These are phyloP conservation scores for Anguilla anguilla DNA, from an alignment of 2,797 vertebrate species.

Conservation along the genomic window DNA sequence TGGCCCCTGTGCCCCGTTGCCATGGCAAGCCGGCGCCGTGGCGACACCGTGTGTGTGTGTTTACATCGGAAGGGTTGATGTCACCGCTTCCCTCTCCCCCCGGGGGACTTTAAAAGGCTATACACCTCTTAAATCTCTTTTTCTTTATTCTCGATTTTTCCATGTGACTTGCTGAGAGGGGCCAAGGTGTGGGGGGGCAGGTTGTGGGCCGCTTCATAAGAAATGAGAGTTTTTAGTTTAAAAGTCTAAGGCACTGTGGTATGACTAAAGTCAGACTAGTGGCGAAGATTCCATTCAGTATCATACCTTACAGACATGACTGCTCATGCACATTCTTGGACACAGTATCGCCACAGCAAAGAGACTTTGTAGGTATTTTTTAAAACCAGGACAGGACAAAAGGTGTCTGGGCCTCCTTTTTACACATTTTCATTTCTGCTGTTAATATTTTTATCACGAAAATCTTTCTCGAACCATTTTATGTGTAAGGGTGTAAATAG, in stretches of 20 bases:
- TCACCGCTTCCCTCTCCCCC: slow-evolving; percentile 62
- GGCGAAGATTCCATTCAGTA: not conserved
- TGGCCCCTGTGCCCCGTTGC: slow-evolving; percentile 61
- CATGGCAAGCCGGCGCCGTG: slow-evolving; percentile 62
- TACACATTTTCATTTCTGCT: not conserved
- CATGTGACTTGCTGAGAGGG: slow-evolving; percentile 34
- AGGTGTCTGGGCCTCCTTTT: not conserved
- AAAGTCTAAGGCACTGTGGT: not conserved
- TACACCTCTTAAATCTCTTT: slow-evolving; percentile 33
- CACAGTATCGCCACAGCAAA: not conserved
- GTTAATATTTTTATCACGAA: not conserved
- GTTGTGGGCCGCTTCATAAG: slow-evolving; percentile 27
- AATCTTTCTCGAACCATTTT: not conserved
- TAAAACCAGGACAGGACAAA: not conserved
- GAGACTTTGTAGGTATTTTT: not conserved
- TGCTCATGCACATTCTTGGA: not conserved
- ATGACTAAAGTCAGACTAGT: slow-evolving; percentile 3
- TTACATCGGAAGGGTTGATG: slow-evolving; percentile 76
- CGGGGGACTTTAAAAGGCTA: slow-evolving; percentile 65
- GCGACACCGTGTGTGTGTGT: slow-evolving; percentile 68
- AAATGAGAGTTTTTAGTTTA: slow-evolving; percentile 22
- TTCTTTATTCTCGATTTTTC: slow-evolving; percentile 36
- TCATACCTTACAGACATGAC: not conserved
- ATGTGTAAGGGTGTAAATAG: not conserved
- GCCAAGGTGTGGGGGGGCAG: slow-evolving; percentile 31